These are phyloP conservation scores for Burhinus bistriatus DNA, from an alignment of 2,113 vertebrate species.

Conservation along the genomic window DNA sequence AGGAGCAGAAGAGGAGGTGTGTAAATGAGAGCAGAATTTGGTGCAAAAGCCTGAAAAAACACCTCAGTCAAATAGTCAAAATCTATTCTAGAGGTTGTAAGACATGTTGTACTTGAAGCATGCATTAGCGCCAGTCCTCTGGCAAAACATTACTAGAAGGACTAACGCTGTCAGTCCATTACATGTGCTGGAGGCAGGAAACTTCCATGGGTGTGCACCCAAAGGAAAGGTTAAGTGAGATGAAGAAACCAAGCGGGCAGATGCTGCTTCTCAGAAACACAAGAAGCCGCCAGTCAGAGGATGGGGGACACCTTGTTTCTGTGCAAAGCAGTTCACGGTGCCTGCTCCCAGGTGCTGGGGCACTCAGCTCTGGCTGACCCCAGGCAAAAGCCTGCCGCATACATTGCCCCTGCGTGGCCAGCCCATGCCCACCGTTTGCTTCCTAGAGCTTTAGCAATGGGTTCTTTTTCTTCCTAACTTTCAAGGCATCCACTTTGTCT, in stretches of 20 bases:
- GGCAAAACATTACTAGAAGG: not conserved
- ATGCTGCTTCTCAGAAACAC: not conserved
- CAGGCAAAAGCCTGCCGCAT: fast-evolving
- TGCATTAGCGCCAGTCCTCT: not conserved
- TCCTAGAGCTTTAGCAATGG: not conserved
- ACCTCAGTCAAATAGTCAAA: not conserved
- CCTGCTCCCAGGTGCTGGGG: not conserved
- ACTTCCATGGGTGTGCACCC: not conserved
- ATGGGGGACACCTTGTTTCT: not conserved
- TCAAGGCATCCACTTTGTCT: not conserved
- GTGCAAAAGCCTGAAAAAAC: not conserved
- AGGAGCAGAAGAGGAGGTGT: not conserved
- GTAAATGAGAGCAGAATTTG: not conserved
- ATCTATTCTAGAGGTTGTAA: not conserved
- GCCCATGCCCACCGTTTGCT: not conserved
- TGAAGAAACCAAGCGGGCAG: not conserved
- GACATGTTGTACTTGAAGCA: not conserved
- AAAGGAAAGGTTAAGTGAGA: not conserved
- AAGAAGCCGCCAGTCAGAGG: not conserved
- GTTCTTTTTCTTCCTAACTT: not conserved
- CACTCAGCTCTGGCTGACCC: not conserved
- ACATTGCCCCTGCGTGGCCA: fast-evolving
- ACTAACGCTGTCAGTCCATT: not conserved
- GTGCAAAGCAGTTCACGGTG: fast-evolving
- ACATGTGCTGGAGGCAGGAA: not conserved